These are phyloP conservation scores for Eurypyga helias DNA, from an alignment of 2,113 vertebrate species.

Conservation along the genomic window DNA sequence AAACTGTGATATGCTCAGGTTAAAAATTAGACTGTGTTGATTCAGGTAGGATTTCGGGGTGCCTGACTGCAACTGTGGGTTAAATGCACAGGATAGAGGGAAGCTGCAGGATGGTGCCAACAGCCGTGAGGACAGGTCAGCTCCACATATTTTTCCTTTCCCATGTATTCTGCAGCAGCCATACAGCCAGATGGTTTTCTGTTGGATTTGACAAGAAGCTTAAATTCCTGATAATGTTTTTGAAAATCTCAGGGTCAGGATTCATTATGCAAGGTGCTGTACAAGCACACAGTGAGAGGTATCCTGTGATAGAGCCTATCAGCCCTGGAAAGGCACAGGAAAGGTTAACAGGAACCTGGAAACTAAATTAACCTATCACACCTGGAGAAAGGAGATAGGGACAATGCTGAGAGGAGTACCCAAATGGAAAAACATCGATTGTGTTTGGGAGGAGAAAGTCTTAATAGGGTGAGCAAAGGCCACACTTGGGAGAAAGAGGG, in stretches of 20 bases:
- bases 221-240: constrained; percentile 23
- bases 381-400: constrained; percentile 52
- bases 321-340: constrained; percentile 25
- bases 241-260: constrained; percentile 13
- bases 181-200: not conserved
- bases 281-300: not conserved
- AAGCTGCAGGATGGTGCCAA: not conserved
- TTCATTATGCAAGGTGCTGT: constrained; percentile 45
- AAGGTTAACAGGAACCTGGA: constrained; percentile 51
- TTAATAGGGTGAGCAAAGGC: not conserved
- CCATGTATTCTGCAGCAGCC: not conserved
- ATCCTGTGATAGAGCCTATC: constrained; percentile 23
- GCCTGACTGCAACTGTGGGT: not conserved
- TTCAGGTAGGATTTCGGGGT: constrained; percentile 26
- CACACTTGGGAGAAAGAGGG: not conserved
- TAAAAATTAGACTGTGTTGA: constrained; percentile 53
- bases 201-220: not conserved
- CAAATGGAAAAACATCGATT: not conserved
- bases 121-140: not conserved
- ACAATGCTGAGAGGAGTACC: not conserved
- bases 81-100: constrained; percentile 8
- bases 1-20: constrained; percentile 28
- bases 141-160: not conserved
- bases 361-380: constrained; percentile 35
- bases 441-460: not conserved